Percentiles rank a stretch among this genome's conserved stretches.
These are phyloP conservation scores for Sicus ferrugineus DNA, from an alignment of 2,888 invertebrate genomes.

Conservation along the genomic window DNA sequence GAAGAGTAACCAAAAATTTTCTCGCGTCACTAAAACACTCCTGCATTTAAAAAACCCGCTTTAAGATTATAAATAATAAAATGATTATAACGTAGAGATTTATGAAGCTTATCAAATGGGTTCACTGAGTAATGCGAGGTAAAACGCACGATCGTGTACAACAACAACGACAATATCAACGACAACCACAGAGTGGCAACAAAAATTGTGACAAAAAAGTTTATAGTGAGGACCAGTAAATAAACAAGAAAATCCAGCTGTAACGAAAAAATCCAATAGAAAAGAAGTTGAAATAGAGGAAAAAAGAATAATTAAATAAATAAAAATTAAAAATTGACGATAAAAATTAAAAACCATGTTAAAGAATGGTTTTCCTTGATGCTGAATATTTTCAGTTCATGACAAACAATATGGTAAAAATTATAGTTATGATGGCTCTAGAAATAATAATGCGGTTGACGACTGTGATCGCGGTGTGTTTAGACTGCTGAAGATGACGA, in stretches of 20 bases:
- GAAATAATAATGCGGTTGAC: background rate
- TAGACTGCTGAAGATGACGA: too few species aligned
- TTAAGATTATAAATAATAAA: conserved; percentile 9
- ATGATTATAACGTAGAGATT: conserved; percentile 19
- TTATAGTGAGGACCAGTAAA: background rate
- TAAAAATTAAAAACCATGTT: conserved; percentile 27
- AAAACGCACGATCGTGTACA: conserved; percentile 19
- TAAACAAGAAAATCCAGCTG: conserved; percentile 42
- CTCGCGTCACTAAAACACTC: too few species aligned
- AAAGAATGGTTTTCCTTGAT: too few species aligned
- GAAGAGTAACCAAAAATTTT: too few species aligned
- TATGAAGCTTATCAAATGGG: conserved; percentile 27
- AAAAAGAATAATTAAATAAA: conserved; percentile 6
- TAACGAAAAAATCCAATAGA: conserved; percentile 20
- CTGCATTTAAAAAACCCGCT: background rate
- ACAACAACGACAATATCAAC: conserved; percentile 5
- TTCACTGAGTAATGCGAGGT: conserved; percentile 28
- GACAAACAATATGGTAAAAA: too few species aligned
- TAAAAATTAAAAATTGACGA: conserved; percentile 28
- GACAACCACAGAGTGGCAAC: background rate
- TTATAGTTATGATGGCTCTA: background rate
- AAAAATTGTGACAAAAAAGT: background rate
- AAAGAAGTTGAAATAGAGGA: conserved; percentile 15
- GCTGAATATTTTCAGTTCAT: too few species aligned
- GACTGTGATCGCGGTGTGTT: too few species aligned